Base-by-base conservation (phyloP, 2,888 invertebrate species). In the Heliconius sara region DNA sequence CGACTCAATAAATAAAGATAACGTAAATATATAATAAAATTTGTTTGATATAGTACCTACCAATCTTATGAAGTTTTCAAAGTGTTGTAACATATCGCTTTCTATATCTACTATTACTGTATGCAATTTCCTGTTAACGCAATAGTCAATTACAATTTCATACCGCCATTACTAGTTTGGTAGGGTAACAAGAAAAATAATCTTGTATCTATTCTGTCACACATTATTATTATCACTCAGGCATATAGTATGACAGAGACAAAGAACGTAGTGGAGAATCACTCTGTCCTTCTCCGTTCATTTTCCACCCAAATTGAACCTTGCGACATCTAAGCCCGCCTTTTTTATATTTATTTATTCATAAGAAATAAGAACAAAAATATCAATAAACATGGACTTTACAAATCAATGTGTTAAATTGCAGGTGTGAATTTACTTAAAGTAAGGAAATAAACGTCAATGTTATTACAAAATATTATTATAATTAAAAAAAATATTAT, bases 41-140 rank as follows among this genome's bases (percentile, higher is more conserved):
- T 13, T 13, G 63, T 12, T 63, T 25, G 1, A 25, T 63, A 63
- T 25, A 63, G 57, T 22, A 60, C 22, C 10, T 22, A 60, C 22
- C 3, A 60, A 60, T 60, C 9, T 60, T 65, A 2, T 65, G n/a
- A n/a, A 39, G 34, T 67, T n/a, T n/a, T 68, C 12, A n/a, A 39
- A 39, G 68, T 39, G 10, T 68, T 39, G 68, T 39, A 68, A 68
- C 68, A 68, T 13, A 39, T 25, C 22, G 39, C 68, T 39, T 4
- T 4, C 34, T 34, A 57, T 57, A 57, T 57, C 10, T 22, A 68
- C 39, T 68, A 43, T 12, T 16, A 67, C 22, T 34, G 34, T 39
- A 13, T 68, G 68, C 39, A 68, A 68, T 68, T 68, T 68, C 68
- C 68, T n/a, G 67, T 9, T 68, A 68, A 39, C 68, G 68, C 68